A percentile compares a stretch with the other conserved stretches of the same genome.
Evolutionary conservation across 1,140 invertebrate species (phyloP).

Genomic region (Psilanteris sp.): DNA sequence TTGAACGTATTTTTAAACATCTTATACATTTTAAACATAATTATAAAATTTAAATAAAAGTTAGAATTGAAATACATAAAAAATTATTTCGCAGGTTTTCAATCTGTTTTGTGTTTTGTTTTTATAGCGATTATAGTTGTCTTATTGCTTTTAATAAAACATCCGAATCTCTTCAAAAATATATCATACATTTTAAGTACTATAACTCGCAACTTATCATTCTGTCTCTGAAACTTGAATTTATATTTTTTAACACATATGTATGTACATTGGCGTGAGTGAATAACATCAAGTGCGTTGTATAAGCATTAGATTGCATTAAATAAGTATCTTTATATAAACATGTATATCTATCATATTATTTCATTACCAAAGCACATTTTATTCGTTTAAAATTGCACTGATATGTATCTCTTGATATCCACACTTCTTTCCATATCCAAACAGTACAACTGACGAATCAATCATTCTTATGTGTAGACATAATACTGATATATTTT

Average conservation of each 20-base stretch:
- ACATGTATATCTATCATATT: slow-evolving; percentile 8
- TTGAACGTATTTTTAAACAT: slow-evolving; percentile 31
- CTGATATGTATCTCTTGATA: slow-evolving; percentile 25
- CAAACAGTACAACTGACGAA: slow-evolving; percentile 45
- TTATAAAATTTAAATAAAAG: no score
- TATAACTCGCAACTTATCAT: slow-evolving; percentile 10
- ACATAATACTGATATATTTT: slow-evolving; percentile 39
- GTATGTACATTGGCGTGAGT: slow-evolving; percentile 45
- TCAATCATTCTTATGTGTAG: slow-evolving; percentile 45
- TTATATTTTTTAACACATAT: slow-evolving; percentile 44
- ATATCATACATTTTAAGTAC: slow-evolving; percentile 2
- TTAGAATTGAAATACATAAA: no score
- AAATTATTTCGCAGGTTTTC: no score
- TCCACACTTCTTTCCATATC: slow-evolving; percentile 44
- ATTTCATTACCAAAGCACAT: slow-evolving; percentile 33
- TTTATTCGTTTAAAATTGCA: slow-evolving; percentile 38
- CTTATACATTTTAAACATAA: no score
- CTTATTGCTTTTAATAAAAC: slow-evolving; percentile 12
- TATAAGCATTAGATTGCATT: slow-evolving; percentile 21
- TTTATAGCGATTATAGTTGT: no score
- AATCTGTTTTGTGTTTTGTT: no score
- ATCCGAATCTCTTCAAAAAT: slow-evolving; percentile 43
- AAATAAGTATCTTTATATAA: slow-evolving; percentile 5
- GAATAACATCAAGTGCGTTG: slow-evolving; percentile 29
- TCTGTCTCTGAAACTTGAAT: slow-evolving; percentile 7